These are phyloP conservation scores for Fukomys damarensis DNA, from an alignment of 2,113 vertebrate species.

Conservation along the genomic window DNA sequence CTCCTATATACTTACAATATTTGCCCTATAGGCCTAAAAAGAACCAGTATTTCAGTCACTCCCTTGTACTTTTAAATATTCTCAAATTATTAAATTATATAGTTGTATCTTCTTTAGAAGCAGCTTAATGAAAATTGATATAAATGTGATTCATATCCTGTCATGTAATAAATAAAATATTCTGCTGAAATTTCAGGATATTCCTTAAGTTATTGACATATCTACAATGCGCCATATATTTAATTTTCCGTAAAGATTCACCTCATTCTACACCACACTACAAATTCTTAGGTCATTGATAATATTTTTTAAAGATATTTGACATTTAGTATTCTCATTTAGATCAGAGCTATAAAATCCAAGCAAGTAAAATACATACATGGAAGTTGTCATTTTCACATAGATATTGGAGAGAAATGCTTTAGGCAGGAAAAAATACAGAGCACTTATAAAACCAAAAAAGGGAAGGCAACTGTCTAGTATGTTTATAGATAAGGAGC, in stretches of 20 bases:
- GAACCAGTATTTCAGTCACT: not conserved
- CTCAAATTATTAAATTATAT: not conserved
- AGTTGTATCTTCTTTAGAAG: not conserved
- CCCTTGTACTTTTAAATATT: not conserved
- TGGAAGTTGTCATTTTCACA: not conserved
- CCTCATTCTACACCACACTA: not conserved
- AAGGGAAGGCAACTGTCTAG: not conserved
- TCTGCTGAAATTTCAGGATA: not conserved
- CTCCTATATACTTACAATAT: not conserved
- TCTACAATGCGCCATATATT: not conserved
- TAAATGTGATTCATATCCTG: not conserved
- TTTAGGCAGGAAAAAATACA: not conserved
- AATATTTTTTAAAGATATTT: not conserved
- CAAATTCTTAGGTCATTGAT: not conserved
- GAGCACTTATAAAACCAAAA: not conserved
- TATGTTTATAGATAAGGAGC: not conserved
- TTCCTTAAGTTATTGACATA: not conserved
- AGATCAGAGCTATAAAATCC: not conserved
- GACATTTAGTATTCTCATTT: not conserved
- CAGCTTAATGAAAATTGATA: not conserved
- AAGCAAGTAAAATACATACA: not conserved
- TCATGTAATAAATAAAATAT: not conserved
- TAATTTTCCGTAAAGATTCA: slow-evolving; percentile 25
- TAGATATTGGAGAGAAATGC: not conserved
- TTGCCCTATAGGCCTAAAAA: not conserved